phyloP scores from a whole-genome alignment of 2,113 vertebrate species.

The Panthera uncia region DNA sequence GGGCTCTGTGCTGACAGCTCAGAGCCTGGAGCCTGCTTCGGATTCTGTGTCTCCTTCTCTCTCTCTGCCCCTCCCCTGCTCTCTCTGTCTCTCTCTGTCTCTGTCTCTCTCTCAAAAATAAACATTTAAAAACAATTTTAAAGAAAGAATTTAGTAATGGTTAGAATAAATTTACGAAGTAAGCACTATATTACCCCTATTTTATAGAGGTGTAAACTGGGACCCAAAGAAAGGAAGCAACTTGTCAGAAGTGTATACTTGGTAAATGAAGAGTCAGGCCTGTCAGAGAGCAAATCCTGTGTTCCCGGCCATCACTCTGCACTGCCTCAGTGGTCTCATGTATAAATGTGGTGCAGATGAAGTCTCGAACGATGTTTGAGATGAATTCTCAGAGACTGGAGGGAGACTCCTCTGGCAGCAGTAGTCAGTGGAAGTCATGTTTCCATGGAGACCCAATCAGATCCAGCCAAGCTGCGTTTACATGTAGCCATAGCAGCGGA shows the following conservation, averaged over 20 bases:
- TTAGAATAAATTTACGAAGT: neutral
- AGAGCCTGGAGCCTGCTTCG: too few relatives aligned
- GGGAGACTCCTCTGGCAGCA: neutral
- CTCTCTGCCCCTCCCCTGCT: too few relatives aligned
- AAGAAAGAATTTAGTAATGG: neutral
- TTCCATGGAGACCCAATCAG: slow-evolving; percentile 54
- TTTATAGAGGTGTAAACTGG: neutral
- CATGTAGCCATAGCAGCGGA: neutral
- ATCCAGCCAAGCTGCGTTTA: neutral
- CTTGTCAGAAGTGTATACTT: neutral
- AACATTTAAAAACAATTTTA: too few relatives aligned
- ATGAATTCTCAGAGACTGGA: slow-evolving; percentile 24
- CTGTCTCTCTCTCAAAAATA: too few relatives aligned
- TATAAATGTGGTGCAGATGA: neutral
- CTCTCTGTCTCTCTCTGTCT: too few relatives aligned
- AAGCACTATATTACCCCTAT: neutral
- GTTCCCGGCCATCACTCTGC: neutral
- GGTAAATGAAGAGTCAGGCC: neutral
- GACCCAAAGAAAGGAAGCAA: neutral
- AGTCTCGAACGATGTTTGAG: neutral
- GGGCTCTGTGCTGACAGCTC: too few relatives aligned
- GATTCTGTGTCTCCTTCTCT: too few relatives aligned
- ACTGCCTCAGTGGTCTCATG: neutral
- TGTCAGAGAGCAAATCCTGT: neutral
- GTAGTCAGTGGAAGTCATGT: neutral